Base-by-base conservation (phyloP, 2,888 invertebrate genomes). In the Steinernema carpocapsae region DNA sequence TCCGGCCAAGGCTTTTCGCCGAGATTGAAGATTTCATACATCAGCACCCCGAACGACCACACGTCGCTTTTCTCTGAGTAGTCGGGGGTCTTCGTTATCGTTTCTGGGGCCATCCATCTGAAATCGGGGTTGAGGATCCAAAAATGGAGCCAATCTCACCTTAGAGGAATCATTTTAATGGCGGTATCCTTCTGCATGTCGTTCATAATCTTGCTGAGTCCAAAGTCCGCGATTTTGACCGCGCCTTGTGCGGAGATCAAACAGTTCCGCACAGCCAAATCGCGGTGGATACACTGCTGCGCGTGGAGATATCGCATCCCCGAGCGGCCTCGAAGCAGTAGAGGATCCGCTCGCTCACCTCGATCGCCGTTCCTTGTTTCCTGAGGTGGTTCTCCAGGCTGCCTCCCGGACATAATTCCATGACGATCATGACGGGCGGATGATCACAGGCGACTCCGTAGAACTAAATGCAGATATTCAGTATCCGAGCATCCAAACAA, bases 351-450 rank as follows among this genome's bases (percentile, higher is more conserved):
- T 77, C 77, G 32, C 48, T 29, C 7, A 64, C 22, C 7, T 29
- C 51, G 59, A 75, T 74, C 17, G 19, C 17, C 52, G 32, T 10
- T 64, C 32, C 64, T 32, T 64, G 70, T 14, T 51, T 70, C 2
- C 56, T 51, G 0, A 85, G 75, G 71, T 84, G 83, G 6, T 74
- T 70, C 17, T 79, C 77, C 19, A 85, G 76, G 12, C 73, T 75
- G 6, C 83, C 84, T 7, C 84, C 84, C 0, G 81, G 78, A 64
- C 96, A 96, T 78, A 95, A 91, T 90, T 97, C 97, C 97, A 97
- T 97, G 45, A 97, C 95, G 86, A 97, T 96, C 95, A 97, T 96
- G 75, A 97, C 95, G 0, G 97, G 97, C 86, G 96, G 95, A 87
- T 95, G 94, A 89, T 96, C 96, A 78, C 97, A 96, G 84, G 96